These are phyloP conservation scores for Ypsolopha scabrella DNA, from an alignment of 2,888 invertebrate genomes.

Conservation along the genomic window DNA sequence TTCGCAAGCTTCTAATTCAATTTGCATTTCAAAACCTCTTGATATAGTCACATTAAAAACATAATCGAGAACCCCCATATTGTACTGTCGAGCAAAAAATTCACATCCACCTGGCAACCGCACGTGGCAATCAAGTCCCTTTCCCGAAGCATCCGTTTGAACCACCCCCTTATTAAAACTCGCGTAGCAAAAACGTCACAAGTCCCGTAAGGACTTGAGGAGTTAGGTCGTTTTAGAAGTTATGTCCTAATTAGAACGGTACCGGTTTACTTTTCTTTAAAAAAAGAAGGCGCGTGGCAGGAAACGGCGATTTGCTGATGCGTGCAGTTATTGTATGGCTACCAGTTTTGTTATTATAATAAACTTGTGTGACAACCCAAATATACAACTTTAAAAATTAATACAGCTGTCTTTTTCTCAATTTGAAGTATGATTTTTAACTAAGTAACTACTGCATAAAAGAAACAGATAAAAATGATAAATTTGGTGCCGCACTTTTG, in stretches of 20 bases:
- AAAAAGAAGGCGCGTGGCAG: slow-evolving; percentile 58
- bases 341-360: not conserved
- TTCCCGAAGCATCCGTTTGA: slow-evolving; percentile 35
- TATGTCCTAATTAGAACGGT: slow-evolving; percentile 8
- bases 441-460: too few relatives aligned
- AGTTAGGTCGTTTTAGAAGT: not conserved
- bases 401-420: too few relatives aligned
- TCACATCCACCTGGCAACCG: slow-evolving; percentile 37
- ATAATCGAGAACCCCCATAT: not conserved
- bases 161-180: not conserved
- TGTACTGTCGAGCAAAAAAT: not conserved
- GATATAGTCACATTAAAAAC: not conserved
- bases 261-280: slow-evolving; percentile 53
- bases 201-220: not conserved
- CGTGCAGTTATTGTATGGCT: not conserved
- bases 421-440: too few relatives aligned
- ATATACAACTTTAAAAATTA: not conserved
- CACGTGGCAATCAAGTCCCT: slow-evolving; percentile 43
- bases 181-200: not conserved
- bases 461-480: too few relatives aligned
- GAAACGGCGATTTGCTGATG: slow-evolving; percentile 13
- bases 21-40: too few relatives aligned
- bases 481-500: too few relatives aligned
- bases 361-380: not conserved
- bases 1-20: too few relatives aligned